phyloP scores from a whole-genome alignment of 2,888 invertebrate genomes.

The Melolontha melolontha region DNA sequence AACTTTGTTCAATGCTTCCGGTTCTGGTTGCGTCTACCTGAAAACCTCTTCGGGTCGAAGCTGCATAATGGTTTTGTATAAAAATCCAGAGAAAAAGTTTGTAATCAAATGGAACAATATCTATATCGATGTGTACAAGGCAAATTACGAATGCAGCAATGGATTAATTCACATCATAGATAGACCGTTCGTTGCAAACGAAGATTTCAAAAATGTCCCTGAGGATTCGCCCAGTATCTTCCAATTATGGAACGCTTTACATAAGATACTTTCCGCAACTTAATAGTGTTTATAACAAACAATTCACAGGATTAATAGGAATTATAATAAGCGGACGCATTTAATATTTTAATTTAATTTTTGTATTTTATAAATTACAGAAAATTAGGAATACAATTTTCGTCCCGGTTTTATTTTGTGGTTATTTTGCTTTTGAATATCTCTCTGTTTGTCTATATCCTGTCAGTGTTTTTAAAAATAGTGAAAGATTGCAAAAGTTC shows the following conservation, averaged over 20 bases:
- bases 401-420: too few relatives aligned
- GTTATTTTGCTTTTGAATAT: too few relatives aligned
- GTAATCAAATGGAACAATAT: constrained; percentile 83
- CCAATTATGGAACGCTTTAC: constrained; percentile 37
- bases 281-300: too few relatives aligned
- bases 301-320: too few relatives aligned
- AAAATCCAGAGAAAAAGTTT: constrained; percentile 20
- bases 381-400: too few relatives aligned
- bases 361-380: too few relatives aligned
- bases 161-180: constrained; percentile 95
- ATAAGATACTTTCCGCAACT: constrained; percentile 25
- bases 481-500: too few relatives aligned
- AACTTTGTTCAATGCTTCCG: constrained; percentile 75
- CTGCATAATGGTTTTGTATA: constrained; percentile 25
- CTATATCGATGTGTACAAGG: constrained; percentile 83
- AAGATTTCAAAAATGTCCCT: constrained; percentile 65
- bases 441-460: too few relatives aligned
- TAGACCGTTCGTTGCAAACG: constrained; percentile 81
- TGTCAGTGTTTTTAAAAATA: too few relatives aligned
- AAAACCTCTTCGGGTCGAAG: constrained; percentile 42
- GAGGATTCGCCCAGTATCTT: constrained; percentile 23
- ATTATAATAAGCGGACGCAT: too few relatives aligned
- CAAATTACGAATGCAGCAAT: constrained; percentile 94
- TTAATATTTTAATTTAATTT: too few relatives aligned
- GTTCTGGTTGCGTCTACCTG: constrained; percentile 40